Percentiles rank a stretch among this genome's conserved stretches.
Evolutionary conservation across 2,113 vertebrate genomes (phyloP).

Genomic region (Danionella cerebrum): DNA sequence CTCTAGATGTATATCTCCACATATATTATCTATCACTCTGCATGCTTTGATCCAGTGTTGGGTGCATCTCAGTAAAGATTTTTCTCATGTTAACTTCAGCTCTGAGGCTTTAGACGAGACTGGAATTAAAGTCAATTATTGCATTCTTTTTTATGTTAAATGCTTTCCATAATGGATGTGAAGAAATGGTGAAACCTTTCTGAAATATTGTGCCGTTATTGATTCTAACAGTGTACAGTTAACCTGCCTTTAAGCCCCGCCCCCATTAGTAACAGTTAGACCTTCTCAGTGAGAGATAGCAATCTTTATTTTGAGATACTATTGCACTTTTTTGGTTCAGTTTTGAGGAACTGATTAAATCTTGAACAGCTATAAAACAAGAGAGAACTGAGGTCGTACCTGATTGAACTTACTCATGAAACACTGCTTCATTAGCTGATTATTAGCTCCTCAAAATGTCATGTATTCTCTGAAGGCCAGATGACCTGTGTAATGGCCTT

Average conservation of each 20-base stretch:
- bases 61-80: neutral
- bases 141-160: neutral
- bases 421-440: conserved; percentile 62
- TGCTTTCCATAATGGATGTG: too few species aligned
- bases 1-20: neutral
- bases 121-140: neutral
- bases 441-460: conserved; percentile 64
- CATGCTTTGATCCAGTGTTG: neutral
- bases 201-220: too few species aligned
- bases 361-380: conserved; percentile 37
- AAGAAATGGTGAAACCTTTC: too few species aligned
- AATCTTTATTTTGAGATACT: neutral
- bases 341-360: conserved; percentile 47
- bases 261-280: too few species aligned
- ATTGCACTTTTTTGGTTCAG: neutral
- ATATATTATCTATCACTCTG: conserved; percentile 20
- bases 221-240: too few species aligned
- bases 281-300: too few species aligned
- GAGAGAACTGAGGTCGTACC: conserved; percentile 35
- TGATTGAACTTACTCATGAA: conserved; percentile 43
- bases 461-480: conserved; percentile 45
- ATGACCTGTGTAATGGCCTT: conserved; percentile 39
- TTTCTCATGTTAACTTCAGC: conserved; percentile 6
- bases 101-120: neutral
- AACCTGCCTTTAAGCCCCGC: too few species aligned